Conservation (phyloP, 2,888 invertebrate genomes). For the Drosophila tripunctata region DNA sequence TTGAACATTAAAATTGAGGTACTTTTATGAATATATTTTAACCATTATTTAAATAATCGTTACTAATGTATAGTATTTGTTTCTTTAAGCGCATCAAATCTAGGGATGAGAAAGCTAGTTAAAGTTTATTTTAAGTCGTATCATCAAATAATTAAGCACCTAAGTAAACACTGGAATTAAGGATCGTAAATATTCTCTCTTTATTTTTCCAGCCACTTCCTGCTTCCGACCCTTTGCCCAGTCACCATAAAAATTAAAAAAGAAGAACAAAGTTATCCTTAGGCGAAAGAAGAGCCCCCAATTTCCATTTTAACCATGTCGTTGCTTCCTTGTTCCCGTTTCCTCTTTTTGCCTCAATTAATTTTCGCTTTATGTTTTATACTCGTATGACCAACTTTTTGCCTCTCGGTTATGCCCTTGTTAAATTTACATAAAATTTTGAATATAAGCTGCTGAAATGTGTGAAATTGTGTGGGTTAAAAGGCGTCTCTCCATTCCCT, state of each 20-base stretch:
- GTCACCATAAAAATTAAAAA: constrained; percentile 31
- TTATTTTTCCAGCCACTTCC: constrained; percentile 48
- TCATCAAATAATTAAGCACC: constrained; percentile 53
- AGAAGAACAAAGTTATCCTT: constrained; percentile 25
- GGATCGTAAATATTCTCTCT: constrained; percentile 31
- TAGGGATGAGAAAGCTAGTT: background rate
- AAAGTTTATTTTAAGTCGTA: constrained; percentile 15
- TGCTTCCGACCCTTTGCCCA: constrained; percentile 68
- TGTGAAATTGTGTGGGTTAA: constrained; percentile 38
- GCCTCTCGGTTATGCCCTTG: constrained; percentile 54
- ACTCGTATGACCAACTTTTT: constrained; percentile 55
- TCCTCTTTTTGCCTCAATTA: constrained; percentile 64
- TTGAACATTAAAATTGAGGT: too few relatives aligned
- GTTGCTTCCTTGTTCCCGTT: constrained; percentile 20
- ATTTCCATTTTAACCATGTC: constrained; percentile 27
- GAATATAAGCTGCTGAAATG: constrained; percentile 30
- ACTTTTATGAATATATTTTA: too few relatives aligned
- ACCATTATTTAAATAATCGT: background rate
- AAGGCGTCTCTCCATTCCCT: constrained; percentile 1
- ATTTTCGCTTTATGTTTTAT: constrained; percentile 74
- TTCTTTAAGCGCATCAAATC: constrained; percentile 15
- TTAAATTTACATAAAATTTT: constrained; percentile 72
- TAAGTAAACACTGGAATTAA: constrained; percentile 57
- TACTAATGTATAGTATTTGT: background rate
- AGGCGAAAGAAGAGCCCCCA: constrained; percentile 31